Evolutionary conservation across 2,888 invertebrate species (phyloP).

Genomic region (Hymenopus coronatus): DNA sequence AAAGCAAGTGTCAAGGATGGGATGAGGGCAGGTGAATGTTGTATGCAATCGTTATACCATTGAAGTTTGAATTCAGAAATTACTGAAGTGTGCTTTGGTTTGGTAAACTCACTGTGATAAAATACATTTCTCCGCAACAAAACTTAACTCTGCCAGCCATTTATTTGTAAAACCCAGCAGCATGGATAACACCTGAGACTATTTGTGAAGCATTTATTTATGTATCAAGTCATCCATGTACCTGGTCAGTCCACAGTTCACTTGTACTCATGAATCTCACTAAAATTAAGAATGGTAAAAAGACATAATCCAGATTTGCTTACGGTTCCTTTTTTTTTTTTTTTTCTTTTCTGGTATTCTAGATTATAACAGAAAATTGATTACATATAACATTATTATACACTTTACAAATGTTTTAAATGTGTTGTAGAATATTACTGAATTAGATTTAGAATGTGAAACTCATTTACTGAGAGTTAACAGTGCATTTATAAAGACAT

Average conservation of each 20-base stretch:
- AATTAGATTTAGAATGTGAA: constrained; percentile 8
- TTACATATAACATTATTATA: not conserved
- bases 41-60: not conserved
- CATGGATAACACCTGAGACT: not conserved
- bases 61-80: not conserved
- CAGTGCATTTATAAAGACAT: not conserved
- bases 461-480: not conserved
- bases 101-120: not conserved
- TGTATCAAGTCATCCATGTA: not conserved
- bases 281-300: not conserved
- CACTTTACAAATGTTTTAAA: not conserved
- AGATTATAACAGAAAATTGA: not conserved
- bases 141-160: not conserved
- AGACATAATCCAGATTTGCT: not conserved
- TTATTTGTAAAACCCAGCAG: not conserved
- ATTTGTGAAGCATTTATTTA: not conserved
- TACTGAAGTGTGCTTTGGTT: not conserved
- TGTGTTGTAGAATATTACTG: not conserved
- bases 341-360: not conserved
- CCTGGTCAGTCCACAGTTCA: not conserved
- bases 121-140: not conserved
- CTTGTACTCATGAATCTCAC: not conserved
- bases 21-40: not conserved
- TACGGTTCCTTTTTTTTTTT: not conserved
- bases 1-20: not conserved